Conservation (phyloP, 1,140 invertebrate species). For the Pinna nobilis region DNA sequence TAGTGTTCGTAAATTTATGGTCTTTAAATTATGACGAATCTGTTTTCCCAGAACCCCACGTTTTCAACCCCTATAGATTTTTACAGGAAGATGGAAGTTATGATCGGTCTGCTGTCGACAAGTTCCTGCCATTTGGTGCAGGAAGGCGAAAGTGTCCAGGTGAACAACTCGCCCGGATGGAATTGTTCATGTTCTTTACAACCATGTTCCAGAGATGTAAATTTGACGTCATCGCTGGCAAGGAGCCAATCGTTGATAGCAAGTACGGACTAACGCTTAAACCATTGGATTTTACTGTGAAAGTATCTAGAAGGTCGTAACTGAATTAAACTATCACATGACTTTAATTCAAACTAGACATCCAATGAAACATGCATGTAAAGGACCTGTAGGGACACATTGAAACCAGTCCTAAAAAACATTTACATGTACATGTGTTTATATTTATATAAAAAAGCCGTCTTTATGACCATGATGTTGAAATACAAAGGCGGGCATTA, state of each 20-base stretch:
- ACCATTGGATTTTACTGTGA: slow-evolving; percentile 56
- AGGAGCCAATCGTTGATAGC: slow-evolving; percentile 55
- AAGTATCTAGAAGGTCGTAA: slow-evolving; percentile 39
- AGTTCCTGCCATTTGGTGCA: slow-evolving; percentile 60
- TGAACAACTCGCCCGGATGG: slow-evolving; percentile 83
- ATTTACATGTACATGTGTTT: no score
- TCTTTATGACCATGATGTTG: no score
- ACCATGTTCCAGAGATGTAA: slow-evolving; percentile 80
- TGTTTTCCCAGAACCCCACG: slow-evolving; percentile 58
- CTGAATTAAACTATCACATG: no score
- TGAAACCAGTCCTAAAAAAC: no score
- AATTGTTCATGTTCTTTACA: slow-evolving; percentile 84
- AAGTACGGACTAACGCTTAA: slow-evolving; percentile 67
- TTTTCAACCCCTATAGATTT: slow-evolving; percentile 66
- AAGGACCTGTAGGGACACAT: no score
- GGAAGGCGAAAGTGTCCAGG: slow-evolving; percentile 81
- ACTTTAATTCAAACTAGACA: no score
- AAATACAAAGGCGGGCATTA: no score
- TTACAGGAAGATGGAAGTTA: slow-evolving; percentile 48
- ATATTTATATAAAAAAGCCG: no score
- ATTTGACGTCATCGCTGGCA: slow-evolving; percentile 67
- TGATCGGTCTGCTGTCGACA: slow-evolving; percentile 44
- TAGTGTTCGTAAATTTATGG: slow-evolving; percentile 68
- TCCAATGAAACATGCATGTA: no score
- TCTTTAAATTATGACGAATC: slow-evolving; percentile 61